Conservation (phyloP, 2,888 invertebrate genomes). For the Aporophyla nigra region DNA sequence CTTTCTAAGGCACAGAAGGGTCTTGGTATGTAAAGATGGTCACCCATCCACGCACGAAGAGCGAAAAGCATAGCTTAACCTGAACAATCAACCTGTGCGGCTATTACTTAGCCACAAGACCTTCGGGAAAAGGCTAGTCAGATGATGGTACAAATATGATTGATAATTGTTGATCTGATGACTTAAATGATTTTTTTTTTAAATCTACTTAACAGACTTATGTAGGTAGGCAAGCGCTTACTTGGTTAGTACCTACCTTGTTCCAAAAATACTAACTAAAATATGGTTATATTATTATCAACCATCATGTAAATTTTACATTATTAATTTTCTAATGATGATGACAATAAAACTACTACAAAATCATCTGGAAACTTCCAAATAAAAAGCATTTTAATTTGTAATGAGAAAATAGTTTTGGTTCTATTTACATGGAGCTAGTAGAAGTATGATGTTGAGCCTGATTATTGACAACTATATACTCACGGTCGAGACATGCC, state of each 20-base stretch:
- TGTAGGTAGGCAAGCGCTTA: neutral
- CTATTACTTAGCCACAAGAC: too few species aligned
- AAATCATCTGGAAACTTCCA: neutral
- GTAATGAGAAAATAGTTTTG: neutral
- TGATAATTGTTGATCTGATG: neutral
- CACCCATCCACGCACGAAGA: too few species aligned
- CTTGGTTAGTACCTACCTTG: neutral
- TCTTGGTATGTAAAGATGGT: too few species aligned
- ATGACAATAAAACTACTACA: neutral
- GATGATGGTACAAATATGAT: neutral
- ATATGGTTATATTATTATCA: neutral
- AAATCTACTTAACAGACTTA: neutral
- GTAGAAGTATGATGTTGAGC: neutral
- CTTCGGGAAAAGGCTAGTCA: too few species aligned
- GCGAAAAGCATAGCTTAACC: too few species aligned
- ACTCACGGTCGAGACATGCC: slow-evolving; percentile 48
- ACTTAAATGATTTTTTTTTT: neutral
- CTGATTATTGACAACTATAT: slow-evolving; percentile 8
- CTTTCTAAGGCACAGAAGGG: too few species aligned
- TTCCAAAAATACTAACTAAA: neutral
- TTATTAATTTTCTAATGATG: neutral
- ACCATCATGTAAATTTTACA: neutral
- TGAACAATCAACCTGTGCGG: too few species aligned
- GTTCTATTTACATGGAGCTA: neutral
- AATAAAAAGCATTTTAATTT: neutral